phyloP scores from a whole-genome alignment of 2,113 vertebrate species.

The Picathartes gymnocephalus region DNA sequence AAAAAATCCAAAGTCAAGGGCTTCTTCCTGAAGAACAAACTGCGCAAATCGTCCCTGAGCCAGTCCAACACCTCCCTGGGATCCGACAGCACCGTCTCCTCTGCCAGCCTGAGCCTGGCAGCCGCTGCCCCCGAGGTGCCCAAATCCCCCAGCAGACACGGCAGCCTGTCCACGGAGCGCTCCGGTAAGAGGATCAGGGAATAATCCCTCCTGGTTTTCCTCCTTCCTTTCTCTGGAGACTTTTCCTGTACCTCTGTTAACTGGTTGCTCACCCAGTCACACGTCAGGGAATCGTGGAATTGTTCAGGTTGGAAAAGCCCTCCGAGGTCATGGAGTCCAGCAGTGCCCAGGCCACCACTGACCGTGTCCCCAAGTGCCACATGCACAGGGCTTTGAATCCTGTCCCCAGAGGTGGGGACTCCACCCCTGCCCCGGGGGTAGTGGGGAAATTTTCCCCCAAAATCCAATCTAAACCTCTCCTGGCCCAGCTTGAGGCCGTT shows the following conservation, averaged over 20 bases:
- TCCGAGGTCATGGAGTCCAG: accelerated
- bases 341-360: not conserved
- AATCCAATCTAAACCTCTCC: accelerated
- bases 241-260: not conserved
- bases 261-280: not conserved
- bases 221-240: not conserved
- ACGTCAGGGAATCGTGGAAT: accelerated
- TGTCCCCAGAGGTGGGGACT: not conserved
- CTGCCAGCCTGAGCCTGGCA: constrained; percentile 81
- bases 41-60: constrained; percentile 88
- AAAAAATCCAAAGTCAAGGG: constrained; percentile 83
- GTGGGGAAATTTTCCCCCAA: accelerated
- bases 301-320: not conserved
- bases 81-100: constrained; percentile 93
- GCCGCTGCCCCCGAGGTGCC: constrained; percentile 71
- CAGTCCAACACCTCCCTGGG: constrained; percentile 92
- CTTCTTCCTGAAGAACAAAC: constrained; percentile 86
- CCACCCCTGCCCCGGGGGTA: not conserved
- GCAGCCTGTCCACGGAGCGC: constrained; percentile 85
- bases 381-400: not conserved
- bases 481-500: not conserved
- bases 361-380: not conserved
- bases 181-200: constrained; percentile 74
- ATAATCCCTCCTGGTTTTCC: accelerated
- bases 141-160: constrained; percentile 80